These are phyloP conservation scores for Bombus affinis DNA, from an alignment of 1,140 invertebrate species.

Conservation along the genomic window DNA sequence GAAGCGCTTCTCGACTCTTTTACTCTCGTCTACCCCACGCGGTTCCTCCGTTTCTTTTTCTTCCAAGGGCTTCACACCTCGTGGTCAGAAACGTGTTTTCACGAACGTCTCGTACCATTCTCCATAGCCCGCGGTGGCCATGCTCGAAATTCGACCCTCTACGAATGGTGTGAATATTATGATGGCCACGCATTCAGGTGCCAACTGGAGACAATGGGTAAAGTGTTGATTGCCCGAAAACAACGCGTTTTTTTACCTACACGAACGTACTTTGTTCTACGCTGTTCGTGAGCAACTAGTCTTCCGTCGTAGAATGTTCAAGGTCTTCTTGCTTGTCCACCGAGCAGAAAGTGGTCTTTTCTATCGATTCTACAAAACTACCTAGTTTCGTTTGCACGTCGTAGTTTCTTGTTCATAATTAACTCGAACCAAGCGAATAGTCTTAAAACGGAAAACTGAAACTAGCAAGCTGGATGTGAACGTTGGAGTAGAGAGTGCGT, in stretches of 20 bases:
- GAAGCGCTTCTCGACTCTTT: conserved; percentile 52
- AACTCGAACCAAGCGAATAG: background rate
- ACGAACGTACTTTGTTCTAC: conserved; percentile 55
- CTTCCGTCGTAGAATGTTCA: conserved; percentile 24
- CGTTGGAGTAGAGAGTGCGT: background rate
- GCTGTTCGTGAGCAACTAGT: conserved; percentile 30
- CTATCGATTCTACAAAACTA: background rate
- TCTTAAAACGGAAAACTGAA: background rate
- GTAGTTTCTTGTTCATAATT: background rate
- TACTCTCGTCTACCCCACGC: conserved; percentile 6
- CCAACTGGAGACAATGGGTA: conserved; percentile 73
- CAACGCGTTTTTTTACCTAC: conserved; percentile 69
- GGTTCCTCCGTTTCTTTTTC: conserved; percentile 33
- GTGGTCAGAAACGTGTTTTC: conserved; percentile 61
- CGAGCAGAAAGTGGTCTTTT: background rate
- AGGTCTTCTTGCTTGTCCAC: conserved; percentile 22
- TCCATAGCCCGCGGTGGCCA: conserved; percentile 67
- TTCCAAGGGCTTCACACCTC: conserved; percentile 71
- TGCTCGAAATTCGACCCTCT: conserved; percentile 75
- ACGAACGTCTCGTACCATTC: conserved; percentile 65
- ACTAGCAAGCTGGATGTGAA: background rate
- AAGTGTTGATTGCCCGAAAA: conserved; percentile 82
- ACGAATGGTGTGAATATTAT: conserved; percentile 80
- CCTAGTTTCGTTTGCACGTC: background rate
- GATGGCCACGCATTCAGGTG: conserved; percentile 76